Percentiles rank a stretch among this genome's conserved stretches.
These are phyloP conservation scores for Cololabis saira DNA, from an alignment of 2,113 vertebrate genomes.

Conservation along the genomic window DNA sequence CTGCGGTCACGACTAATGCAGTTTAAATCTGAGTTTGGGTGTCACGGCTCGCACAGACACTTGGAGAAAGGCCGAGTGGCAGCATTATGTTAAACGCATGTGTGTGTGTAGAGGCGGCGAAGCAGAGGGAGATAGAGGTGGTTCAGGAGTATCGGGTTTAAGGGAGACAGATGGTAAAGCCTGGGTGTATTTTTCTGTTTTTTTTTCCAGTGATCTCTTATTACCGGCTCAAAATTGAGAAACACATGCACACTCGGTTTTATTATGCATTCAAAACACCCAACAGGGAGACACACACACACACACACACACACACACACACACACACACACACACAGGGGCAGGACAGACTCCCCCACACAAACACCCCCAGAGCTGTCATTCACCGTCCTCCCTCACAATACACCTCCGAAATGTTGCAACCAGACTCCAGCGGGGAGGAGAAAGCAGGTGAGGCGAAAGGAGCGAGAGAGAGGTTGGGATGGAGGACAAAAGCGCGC, in stretches of 20 bases:
- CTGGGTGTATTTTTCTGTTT: slow-evolving; percentile 34
- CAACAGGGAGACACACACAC: neutral
- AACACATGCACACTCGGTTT: slow-evolving; percentile 7
- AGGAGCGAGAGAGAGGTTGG: slow-evolving; percentile 19
- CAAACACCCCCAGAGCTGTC: slow-evolving; percentile 21
- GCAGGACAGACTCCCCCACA: neutral
- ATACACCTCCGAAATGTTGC: slow-evolving; percentile 23
- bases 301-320: slow-evolving; percentile 20
- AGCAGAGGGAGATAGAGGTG: slow-evolving; percentile 38
- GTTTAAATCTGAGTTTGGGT: slow-evolving; percentile 52
- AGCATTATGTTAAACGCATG: slow-evolving; percentile 21
- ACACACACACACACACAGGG: neutral
- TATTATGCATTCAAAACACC: slow-evolving; percentile 16
- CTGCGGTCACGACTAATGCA: slow-evolving; percentile 55
- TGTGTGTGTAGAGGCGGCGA: slow-evolving; percentile 29
- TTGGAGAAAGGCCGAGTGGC: slow-evolving; percentile 44
- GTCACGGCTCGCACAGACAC: slow-evolving; percentile 31
- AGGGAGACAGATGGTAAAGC: slow-evolving; percentile 65
- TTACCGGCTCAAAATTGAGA: neutral
- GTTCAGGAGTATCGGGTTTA: slow-evolving; percentile 65
- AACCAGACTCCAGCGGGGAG: slow-evolving; percentile 13
- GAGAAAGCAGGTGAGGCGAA: slow-evolving; percentile 2
- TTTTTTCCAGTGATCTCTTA: slow-evolving; percentile 13
- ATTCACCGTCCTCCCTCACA: slow-evolving; percentile 3
- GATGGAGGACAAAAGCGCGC: slow-evolving; percentile 64